Base-by-base conservation (phyloP, 2,113 vertebrate species). In the Percopsis transmontana region DNA sequence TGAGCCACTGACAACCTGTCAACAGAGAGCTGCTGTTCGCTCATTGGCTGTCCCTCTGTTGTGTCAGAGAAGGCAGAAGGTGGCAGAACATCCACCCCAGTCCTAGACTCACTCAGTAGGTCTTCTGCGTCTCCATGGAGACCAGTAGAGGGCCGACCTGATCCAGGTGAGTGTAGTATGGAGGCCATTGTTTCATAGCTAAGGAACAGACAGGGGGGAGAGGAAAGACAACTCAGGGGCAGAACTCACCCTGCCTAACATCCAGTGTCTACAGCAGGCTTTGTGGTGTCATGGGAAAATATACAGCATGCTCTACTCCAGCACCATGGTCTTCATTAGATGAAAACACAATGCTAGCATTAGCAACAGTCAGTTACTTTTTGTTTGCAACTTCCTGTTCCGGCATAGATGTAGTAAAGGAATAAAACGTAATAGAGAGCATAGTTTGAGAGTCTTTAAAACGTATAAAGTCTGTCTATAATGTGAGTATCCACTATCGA, bases 371-470 rank as follows among this genome's bases (percentile, higher is more conserved):
- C 5, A 7, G 27, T 7, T 33, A 33, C 27, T 4, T 7, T 7
- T 54, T 33, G 82, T 51, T 64, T 55, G 68, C 18, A 15, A 5
- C 23, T 27, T 74, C 53, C 21, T 10, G 41, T 58, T 64, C 74
- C 85, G 85, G 82, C 81, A 82, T 87, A 77, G 76, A 74, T 76
- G 79, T 84, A 73, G 83, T 82, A 58, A 60, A 20, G 19, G 24
- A 80, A 72, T 82, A 86, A 66, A 58, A 24, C 45, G 55, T 53
- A n/a, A n/a, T n/a, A 42, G 8, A 56, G 73, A 77, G 54, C 51
- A 68, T 38, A 61, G 20, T 23, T 3, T 23, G 20, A 11, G 51
- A 21, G 27, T 33, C 8, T 6, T 33, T 33, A 33, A 6, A 33
- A 33, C 27, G n/a, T n/a, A 33, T 33, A 7, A 33, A 6, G 8